Conservation (phyloP, 1,140 invertebrate genomes). For the Octopus bimaculoides region DNA sequence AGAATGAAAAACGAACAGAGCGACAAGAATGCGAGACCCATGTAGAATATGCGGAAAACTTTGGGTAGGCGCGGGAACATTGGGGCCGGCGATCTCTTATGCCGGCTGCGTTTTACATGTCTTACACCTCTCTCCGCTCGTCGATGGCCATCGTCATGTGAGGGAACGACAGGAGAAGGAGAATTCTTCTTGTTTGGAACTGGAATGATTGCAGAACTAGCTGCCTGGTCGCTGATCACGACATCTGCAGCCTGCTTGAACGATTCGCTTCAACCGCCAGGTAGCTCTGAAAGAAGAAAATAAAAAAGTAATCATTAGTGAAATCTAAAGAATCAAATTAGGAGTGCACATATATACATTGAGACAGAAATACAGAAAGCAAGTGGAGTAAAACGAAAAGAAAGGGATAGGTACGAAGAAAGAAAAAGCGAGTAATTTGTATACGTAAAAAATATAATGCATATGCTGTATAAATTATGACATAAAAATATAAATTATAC, state of each 20-base stretch:
- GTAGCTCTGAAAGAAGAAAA: neutral
- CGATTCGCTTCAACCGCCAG: neutral
- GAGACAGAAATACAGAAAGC: too few species aligned
- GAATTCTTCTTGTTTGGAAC: neutral
- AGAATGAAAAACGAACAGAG: neutral
- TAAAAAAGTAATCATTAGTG: too few species aligned
- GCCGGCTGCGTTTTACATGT: neutral
- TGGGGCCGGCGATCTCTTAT: neutral
- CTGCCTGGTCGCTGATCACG: neutral
- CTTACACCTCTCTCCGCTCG: neutral
- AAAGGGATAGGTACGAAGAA: too few species aligned
- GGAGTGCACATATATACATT: too few species aligned
- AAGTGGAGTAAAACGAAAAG: too few species aligned
- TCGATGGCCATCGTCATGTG: neutral
- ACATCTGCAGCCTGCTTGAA: neutral
- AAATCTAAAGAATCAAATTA: too few species aligned
- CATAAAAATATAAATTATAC: too few species aligned
- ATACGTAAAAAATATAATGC: too few species aligned
- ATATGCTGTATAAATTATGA: too few species aligned
- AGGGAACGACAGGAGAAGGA: neutral
- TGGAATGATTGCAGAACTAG: slow-evolving; percentile 2
- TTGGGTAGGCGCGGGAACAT: slow-evolving; percentile 12
- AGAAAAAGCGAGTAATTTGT: too few species aligned
- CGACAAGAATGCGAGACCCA: neutral
- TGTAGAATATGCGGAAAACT: slow-evolving; percentile 8